Evolutionary conservation across 2,797 vertebrate species (phyloP), one percentile per base, ranked within the genome.

Genomic region (Mionectes olivaceus): DNA sequence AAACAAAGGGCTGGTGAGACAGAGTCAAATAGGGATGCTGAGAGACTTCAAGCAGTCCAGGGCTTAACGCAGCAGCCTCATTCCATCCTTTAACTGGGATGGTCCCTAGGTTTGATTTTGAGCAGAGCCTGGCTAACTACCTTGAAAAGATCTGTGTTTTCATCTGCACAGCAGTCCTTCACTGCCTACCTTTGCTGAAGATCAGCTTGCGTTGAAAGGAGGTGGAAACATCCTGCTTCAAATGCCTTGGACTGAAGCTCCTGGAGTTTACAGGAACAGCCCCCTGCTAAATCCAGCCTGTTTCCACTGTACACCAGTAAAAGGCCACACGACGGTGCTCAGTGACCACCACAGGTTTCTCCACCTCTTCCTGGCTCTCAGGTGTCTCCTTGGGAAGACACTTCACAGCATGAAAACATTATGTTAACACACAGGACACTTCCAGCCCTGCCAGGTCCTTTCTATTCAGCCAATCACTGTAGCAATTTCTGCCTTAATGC

Each of bases 1-100:
- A 7, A 50, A 59, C 13, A 55, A 46, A 10, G 5, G 32, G 39
- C 37, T 57, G 9, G 5, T 11, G 83, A 87, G 81, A n/a, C 3
- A 2, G 11, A 78, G 32, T 13, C 19, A 70, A 41, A 30, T 4
- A 14, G 69, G 41, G 43, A 47, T n/a, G 47, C 39, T 57, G 59
- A 57, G 50, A 64, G 55, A 24, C 22, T 19, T 50, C 1, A 15
- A 33, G 28, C 35, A 41, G 61, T 2, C 19, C 41, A 35, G 77
- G 13, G 24, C 35, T 46, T 14, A 41, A 28, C 2, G 2, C 27
- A 74, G 39, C 1, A 0, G 37, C 1, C 1, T 41, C 25, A 3
- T 7, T 21, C 18, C 61, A 18, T 27, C 44, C 67, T 53, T 13
- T 7, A 21, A 7, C 27, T 25, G 76, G 61, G 50, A 32, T 3